These are phyloP conservation scores for Drosophila cognata DNA, from an alignment of 2,888 invertebrate genomes.

Conservation along the genomic window DNA sequence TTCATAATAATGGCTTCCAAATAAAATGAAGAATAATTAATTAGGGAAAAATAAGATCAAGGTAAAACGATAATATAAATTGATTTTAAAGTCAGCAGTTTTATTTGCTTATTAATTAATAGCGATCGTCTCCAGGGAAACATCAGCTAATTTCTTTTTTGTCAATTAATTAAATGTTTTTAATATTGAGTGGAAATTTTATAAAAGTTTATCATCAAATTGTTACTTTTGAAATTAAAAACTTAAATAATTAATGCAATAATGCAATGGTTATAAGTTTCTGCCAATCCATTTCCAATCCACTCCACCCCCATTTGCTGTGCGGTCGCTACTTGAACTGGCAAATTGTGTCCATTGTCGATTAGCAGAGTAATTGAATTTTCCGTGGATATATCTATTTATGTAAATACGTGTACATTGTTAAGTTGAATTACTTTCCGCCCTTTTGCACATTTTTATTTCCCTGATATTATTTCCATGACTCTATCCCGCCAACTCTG, in stretches of 20 bases:
- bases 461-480: conserved; percentile 61
- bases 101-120: neutral
- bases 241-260: neutral
- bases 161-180: neutral
- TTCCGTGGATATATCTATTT: conserved; percentile 68
- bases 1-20: neutral
- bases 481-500: conserved; percentile 2
- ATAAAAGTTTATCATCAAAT: too few species aligned
- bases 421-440: conserved; percentile 82
- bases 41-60: neutral
- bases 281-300: neutral
- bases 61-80: neutral
- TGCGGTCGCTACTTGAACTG: conserved; percentile 4
- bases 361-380: conserved; percentile 75
- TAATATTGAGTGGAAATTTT: neutral
- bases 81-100: neutral
- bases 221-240: neutral
- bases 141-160: neutral
- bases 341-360: conserved; percentile 43
- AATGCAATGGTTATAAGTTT: neutral
- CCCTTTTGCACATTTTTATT: conserved; percentile 79
- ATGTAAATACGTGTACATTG: conserved; percentile 81
- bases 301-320: neutral
- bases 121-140: neutral
- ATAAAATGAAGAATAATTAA: neutral